Evolutionary conservation across 2,888 invertebrate genomes (phyloP), one percentile per base, ranked within the genome.

Genomic region (Acheta domesticus): DNA sequence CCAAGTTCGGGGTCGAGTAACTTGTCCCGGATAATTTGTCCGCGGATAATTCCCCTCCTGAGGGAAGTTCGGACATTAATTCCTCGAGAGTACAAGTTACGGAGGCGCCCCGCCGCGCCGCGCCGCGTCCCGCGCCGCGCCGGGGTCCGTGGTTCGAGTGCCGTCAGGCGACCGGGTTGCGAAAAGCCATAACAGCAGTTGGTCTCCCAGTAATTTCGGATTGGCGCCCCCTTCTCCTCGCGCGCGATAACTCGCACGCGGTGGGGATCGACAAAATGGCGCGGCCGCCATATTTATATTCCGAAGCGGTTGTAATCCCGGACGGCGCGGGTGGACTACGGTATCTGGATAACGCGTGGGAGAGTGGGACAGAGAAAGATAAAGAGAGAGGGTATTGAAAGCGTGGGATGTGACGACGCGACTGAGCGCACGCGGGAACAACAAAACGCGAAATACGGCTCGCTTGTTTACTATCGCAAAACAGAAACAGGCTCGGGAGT

Each of bases 221-320:
- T 62, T n/a, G n/a, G 4, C 16, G 14, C 8, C n/a, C 62, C 62
- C 62, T 16, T 12, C 62, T n/a, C 62, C 62, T 19, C 62, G 14
- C 62, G 14, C 62, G 62, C 62, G 62, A n/a, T 62, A 62, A 62
- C 62, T n/a, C 62, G 16, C 62, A 62, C 62, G 62, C 62, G n/a
- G 62, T 19, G 62, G 4, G 62, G 14, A 62, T n/a, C 16, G n/a
- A 19, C 62, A 62, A 62, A 62, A 62, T 62, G 62, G 62, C 62
- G 62, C 16, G n/a, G 62, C 62, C 62, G 62, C 62, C 62, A 62
- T 62, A 62, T 62, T 62, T 62, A 62, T 62, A 62, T 62, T 62
- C 14, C n/a, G 16, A 62, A 62, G 62, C 62, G 16, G 62, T 62
- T 62, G 62, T n/a, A 62, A 62, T 62, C 62, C 62, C 36, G 36